Base-by-base conservation (phyloP, 2,888 invertebrate genomes). In the Tortricodes alternella region DNA sequence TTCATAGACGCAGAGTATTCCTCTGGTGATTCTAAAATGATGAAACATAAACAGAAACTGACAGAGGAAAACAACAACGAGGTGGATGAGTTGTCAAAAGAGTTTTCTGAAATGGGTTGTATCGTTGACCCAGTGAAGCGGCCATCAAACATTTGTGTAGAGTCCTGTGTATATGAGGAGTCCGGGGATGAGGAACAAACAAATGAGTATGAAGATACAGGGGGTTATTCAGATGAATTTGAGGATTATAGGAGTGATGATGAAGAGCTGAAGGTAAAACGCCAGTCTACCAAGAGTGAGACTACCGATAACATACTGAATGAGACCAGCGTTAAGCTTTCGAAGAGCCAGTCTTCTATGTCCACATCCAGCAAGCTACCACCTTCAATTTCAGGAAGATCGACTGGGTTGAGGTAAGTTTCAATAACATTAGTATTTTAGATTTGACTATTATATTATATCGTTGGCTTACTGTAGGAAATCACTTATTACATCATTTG, bases 11-110 rank as follows among this genome's bases (percentile, higher is more conserved):
- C 78, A 15, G 74, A 83, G 43, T 83, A 70, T 60, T 87, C 86
- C 1, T 83, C 85, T 8, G 89, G 89, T 13, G 89, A 89, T 61
- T 78, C 75, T 80, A 86, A 85, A 66, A 78, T 75, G 63, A 75
- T 78, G 71, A 78, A 74, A 73, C 69, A 71, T 56, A 84, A 82
- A 78, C 80, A 79, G 72, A 69, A 62, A 51, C 82, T 76, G 59
- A 79, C 75, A 67, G 91, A 91, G 65, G 90, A 86, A 65, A 91
- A 91, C 63, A 91, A 91, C 66, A 91, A 91, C 77, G 86, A 89
- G 60, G 70, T 91, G 50, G 82, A 90, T 80, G 85, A 82, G 46
- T 69, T 91, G 5, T 83, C 89, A 3, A 84, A 87, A 60, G 80
- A 88, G n/a, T 65, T 91, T 1, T 78, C 85, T 3, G 81, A 82